phyloP scores from a whole-genome alignment of 2,113 vertebrate genomes.

The Axis porcinus region DNA sequence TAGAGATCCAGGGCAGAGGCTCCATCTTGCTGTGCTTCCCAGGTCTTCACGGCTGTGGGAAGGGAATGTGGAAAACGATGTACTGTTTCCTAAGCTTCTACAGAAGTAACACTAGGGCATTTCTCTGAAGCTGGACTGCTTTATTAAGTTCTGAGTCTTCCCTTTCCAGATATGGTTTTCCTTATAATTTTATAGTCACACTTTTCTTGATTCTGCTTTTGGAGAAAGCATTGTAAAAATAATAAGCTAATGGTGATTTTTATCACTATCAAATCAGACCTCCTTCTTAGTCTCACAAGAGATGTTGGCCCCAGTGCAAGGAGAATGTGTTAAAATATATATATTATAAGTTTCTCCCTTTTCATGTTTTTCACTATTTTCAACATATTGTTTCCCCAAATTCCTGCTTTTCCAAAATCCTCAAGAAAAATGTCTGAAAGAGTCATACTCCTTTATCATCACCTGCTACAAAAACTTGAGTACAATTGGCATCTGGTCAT shows the following conservation, averaged over 20 bases:
- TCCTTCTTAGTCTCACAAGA: not conserved
- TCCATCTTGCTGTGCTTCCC: not conserved
- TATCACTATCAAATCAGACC: not conserved
- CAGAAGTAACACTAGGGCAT: not conserved
- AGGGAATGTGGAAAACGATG: not conserved
- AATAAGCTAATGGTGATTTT: not conserved
- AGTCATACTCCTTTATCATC: not conserved
- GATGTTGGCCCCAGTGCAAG: not conserved
- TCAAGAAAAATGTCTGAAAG: not conserved
- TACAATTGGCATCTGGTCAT: not conserved
- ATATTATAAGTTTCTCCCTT: not conserved
- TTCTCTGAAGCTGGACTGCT: not conserved
- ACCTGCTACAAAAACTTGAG: not conserved
- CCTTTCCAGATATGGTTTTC: not conserved
- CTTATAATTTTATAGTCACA: not conserved
- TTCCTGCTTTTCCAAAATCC: not conserved
- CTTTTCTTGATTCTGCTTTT: not conserved
- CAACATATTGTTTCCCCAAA: not conserved
- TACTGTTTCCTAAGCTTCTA: not conserved
- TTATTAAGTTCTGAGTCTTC: not conserved
- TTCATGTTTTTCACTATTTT: not conserved
- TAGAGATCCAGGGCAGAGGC: not conserved
- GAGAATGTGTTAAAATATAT: not conserved
- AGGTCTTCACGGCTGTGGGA: too few relatives aligned
- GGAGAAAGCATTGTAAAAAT: not conserved